Conservation (phyloP, 64 coral and sea anemone species). For the Porites lutea region DNA sequence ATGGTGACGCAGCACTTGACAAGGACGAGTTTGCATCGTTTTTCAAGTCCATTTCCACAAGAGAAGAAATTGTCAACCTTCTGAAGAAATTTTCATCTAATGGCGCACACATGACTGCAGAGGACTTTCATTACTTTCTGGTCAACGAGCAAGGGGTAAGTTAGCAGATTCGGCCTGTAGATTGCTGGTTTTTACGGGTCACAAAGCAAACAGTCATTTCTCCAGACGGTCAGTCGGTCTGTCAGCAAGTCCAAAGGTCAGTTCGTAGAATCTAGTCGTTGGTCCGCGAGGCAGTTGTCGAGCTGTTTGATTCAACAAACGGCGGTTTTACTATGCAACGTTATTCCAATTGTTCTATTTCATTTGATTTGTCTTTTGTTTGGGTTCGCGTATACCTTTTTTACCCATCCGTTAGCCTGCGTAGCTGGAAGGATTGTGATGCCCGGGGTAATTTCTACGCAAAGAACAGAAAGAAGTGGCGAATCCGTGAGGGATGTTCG, state of each 20-base stretch:
- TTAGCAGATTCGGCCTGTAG: not conserved
- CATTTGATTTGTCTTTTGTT: too few relatives aligned
- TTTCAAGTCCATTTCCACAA: conserved; percentile 64
- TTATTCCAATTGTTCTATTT: too few relatives aligned
- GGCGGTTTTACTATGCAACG: too few relatives aligned
- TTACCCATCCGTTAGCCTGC: too few relatives aligned
- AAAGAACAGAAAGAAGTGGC: too few relatives aligned
- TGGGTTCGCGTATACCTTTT: too few relatives aligned
- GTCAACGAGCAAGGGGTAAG: conserved; percentile 85
- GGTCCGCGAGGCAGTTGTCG: not conserved
- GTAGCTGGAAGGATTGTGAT: too few relatives aligned
- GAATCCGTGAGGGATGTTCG: too few relatives aligned
- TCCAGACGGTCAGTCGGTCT: not conserved
- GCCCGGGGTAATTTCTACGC: too few relatives aligned
- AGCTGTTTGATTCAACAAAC: not conserved
- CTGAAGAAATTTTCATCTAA: conserved; percentile 17
- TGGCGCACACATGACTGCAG: conserved; percentile 60
- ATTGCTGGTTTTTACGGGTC: not conserved
- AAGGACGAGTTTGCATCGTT: conserved; percentile 69
- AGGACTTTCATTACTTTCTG: conserved; percentile 84
- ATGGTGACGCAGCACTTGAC: conserved; percentile 43
- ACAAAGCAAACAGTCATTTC: not conserved
- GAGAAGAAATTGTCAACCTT: conserved; percentile 65
- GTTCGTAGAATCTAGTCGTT: not conserved
- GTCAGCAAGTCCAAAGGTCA: not conserved